Evolutionary conservation across 1,140 invertebrate genomes (phyloP), one percentile per base, ranked within the genome.

Genomic region (Drosophila parabipectinata): DNA sequence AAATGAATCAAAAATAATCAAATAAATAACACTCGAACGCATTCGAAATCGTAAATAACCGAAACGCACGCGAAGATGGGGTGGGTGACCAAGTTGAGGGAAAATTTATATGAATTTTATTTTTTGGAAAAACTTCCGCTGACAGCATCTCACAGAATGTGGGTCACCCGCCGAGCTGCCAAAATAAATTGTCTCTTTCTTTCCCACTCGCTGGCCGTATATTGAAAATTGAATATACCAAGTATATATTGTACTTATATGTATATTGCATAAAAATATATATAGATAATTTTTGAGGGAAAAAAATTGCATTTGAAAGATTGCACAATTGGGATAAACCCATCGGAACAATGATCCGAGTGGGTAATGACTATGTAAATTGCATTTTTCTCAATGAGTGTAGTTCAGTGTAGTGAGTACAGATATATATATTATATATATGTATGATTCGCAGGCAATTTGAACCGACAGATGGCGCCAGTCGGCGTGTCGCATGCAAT

Each of bases 1-100:
- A 87, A 87, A 88, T 87, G 82, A 87, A 87, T 87, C 83, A 87
- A 88, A 88, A 88, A 88, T 88, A 82, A 85, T 87, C 53, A 87
- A 87, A 87, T 87, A 87, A 85, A 85, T 85, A 85, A 85, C 82
- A 69, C 64, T 79, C 45, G 52, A 63, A 59, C 47, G 59, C 39
- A 79, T 57, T 55, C 56, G 15, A 48, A 63, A 71, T 53, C 79
- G 69, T 83, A 79, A 82, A 82, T 83, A 83, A 83, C 56, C 57
- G 21, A 10, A 55, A 30, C 9, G 26, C 41, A 24, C 6, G 12
- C 6, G 26, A 6, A 10, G 26, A 15, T 14, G 41, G 41, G 14
- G 5, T 15, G 51, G 15, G 15, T 1, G 5, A 10, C 8, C 30
- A 24, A 32, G 53, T 15, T 10, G 9, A 10, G 32, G 63, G 52